phyloP scores from a whole-genome alignment of 2,113 vertebrate species.

The Urocynchramus pylzowi region DNA sequence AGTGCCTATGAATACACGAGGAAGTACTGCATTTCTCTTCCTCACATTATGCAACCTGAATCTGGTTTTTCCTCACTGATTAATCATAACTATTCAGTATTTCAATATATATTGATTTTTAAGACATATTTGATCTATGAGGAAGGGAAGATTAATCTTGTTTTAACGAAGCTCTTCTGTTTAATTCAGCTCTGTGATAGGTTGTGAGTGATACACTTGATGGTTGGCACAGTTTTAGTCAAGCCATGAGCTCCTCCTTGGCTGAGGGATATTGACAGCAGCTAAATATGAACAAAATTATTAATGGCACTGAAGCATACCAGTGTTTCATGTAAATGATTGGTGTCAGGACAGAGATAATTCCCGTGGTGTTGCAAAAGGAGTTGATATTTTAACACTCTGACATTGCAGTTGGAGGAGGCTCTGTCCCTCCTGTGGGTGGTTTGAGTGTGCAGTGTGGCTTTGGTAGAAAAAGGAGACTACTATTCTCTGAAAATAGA shows the following conservation, averaged over 20 bases:
- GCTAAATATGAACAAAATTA: background rate
- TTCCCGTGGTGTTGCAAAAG: background rate
- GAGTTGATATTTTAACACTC: background rate
- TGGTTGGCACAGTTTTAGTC: background rate
- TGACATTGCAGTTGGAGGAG: background rate
- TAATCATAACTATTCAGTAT: background rate
- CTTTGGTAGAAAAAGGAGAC: background rate
- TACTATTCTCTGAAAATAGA: background rate
- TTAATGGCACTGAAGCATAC: background rate
- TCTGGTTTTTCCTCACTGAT: background rate
- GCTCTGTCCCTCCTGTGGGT: accelerated
- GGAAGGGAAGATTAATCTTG: background rate
- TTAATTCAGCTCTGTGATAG: background rate
- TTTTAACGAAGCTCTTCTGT: background rate
- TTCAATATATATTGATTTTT: background rate
- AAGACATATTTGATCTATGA: background rate
- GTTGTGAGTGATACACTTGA: background rate
- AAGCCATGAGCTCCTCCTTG: background rate
- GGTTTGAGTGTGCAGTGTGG: background rate
- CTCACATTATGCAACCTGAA: background rate
- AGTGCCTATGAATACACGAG: background rate
- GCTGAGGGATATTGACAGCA: background rate
- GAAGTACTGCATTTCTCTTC: background rate
- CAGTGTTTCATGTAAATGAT: background rate
- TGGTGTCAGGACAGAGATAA: background rate